These are phyloP conservation scores for Stenodema calcarata DNA, from an alignment of 2,888 invertebrate genomes.

Conservation along the genomic window DNA sequence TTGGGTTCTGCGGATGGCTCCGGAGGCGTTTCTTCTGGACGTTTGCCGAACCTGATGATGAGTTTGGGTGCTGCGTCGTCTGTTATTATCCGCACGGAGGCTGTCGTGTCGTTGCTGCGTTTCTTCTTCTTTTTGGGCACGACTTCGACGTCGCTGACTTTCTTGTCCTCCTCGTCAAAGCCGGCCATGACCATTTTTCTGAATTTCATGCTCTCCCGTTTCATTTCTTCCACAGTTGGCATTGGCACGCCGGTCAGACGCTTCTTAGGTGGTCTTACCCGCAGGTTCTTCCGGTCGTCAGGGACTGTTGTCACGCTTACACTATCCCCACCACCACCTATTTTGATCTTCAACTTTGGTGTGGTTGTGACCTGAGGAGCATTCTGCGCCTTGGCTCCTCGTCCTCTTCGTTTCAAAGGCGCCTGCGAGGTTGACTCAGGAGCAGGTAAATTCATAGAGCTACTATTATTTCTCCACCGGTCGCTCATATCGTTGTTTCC, in stretches of 20 bases:
- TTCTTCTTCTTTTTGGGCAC: constrained; percentile 60
- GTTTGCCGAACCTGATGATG: constrained; percentile 75
- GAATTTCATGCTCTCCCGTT: constrained; percentile 86
- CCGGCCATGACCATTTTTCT: constrained; percentile 83
- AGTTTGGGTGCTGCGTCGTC: constrained; percentile 71
- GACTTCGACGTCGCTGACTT: constrained; percentile 58
- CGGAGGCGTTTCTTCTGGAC: constrained; percentile 60
- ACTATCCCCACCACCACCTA: constrained; percentile 66
- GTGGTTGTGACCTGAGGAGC: constrained; percentile 56
- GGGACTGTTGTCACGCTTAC: constrained; percentile 53
- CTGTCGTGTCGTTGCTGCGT: constrained; percentile 58
- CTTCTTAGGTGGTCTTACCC: constrained; percentile 80
- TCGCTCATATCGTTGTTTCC: constrained; percentile 60
- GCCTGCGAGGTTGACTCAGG: constrained; percentile 29
- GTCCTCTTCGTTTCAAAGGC: constrained; percentile 59
- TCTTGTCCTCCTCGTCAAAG: constrained; percentile 67
- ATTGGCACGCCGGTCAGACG: constrained; percentile 67
- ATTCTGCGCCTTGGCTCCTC: constrained; percentile 59
- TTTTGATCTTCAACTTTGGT: constrained; percentile 81
- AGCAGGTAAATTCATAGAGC: constrained; percentile 54
- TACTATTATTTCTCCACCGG: constrained; percentile 64
- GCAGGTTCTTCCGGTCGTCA: constrained; percentile 62
- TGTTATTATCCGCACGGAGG: constrained; percentile 66
- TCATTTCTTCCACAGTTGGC: constrained; percentile 80
- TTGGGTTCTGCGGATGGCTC: constrained; percentile 48